Evolutionary conservation across 2,888 invertebrate genomes (phyloP), one percentile per base, ranked within the genome.

Genomic region (Empis stercorea): DNA sequence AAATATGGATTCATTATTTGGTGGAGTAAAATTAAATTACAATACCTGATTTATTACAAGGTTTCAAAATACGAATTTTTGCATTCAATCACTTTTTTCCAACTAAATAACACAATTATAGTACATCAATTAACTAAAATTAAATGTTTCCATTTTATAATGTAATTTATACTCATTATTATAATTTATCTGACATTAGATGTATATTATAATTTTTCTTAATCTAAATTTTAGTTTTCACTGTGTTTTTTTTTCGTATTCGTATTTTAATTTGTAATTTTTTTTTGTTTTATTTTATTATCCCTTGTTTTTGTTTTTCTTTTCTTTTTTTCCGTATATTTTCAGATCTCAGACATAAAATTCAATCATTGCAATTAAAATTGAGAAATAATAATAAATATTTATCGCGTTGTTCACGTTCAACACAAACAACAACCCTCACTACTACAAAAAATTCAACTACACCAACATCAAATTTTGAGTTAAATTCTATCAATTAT

Each of bases 371-470:
- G 23, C 38, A 38, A 43, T 48, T 43, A 11, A 49, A 49, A 44
- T 27, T 27, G 23, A 27, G n/a, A n/a, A n/a, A 27, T 27, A 27
- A 27, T 27, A 27, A 27, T 27, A 17, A 44, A 45, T 46, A 49
- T 17, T 15, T 20, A 16, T 14, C 46, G 44, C 42, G 44, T 40
- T 46, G 48, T 36, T 49, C 51, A 46, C 48, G 48, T 46, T 49
- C 52, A 50, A 52, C 50, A 52, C 52, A 50, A 48, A 52, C 50
- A 48, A 50, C 52, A 52, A 52, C 51, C 7, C 7, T 7, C 23
- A n/a, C 23, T 27, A 27, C 23, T 27, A 27, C 23, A 27, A 27
- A 27, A 27, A 7, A 6, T 27, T 27, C 23, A 27, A 7, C 23
- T 7, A 27, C 5, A 7, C 6, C 9, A 4, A 27, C 9, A 27